Base-by-base conservation (phyloP, 2,888 invertebrate species). In the Embidobia sp. region DNA sequence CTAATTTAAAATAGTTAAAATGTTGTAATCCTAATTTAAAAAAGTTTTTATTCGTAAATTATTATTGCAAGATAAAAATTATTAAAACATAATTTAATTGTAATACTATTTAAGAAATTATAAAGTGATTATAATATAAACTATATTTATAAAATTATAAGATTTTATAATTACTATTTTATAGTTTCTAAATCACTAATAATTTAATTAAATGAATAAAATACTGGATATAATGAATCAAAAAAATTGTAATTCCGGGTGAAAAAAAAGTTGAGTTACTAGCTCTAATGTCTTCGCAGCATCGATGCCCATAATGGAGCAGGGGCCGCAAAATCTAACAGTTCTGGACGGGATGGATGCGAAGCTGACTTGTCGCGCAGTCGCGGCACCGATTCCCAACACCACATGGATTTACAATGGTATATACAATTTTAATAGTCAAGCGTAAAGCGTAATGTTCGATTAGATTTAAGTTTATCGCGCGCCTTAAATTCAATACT, bases 331-430 rank as follows among this genome's bases (percentile, higher is more conserved):
- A 87, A 97, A 98, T 91, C 91, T 94, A 78, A 98, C 98, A 7
- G 95, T 97, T 77, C 91, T 98, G 82, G 97, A 98, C 89, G 98
- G 97, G 55, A 96, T 96, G 90, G 97, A 98, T 90, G 97, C 96
- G 59, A 95, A 95, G 59, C 92, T 98, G 83, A 92, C 92, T 70
- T 98, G 98, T 90, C 93, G 95, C 82, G 97, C 97, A 19, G 93
- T 94, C 59, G 98, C 98, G 49, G 97, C 98, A 11, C 98, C 98
- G 15, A 93, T 93, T 81, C 98, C 98, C 6, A 96, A 95, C 86
- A 93, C 96, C 72, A 95, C 96, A 40, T 98, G 98, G 98, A 94
- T 94, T 85, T 96, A 95, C 87, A 96, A 96, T 90, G 96, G 97
- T 97, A 92, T 53, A 53, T 53, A 44, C 35, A 57, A 51, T 19